These are phyloP conservation scores for Ditula angustiorana DNA, from an alignment of 2,888 invertebrate genomes.

Conservation along the genomic window DNA sequence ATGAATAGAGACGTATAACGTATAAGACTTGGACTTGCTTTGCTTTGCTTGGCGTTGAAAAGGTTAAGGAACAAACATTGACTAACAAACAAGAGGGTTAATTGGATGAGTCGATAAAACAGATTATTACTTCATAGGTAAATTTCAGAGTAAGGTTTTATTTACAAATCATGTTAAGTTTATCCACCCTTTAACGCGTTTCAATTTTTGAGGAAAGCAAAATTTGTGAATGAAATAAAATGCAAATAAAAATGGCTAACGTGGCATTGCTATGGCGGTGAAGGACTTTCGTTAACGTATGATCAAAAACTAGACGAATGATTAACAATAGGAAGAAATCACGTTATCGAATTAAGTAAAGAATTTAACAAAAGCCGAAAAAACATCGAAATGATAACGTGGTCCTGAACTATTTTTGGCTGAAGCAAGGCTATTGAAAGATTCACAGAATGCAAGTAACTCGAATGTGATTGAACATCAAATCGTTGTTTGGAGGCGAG, in stretches of 20 bases:
- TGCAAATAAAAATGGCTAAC: background rate
- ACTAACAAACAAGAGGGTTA: background rate
- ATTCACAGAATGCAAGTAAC: background rate
- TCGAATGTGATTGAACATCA: background rate
- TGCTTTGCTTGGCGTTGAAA: background rate
- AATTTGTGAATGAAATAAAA: no score
- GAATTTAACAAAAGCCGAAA: background rate
- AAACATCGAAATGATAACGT: background rate
- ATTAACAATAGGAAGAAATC: background rate
- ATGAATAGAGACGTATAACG: no score
- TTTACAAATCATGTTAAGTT: no score
- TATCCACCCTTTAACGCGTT: no score
- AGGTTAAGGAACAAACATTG: background rate
- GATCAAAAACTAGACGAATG: conserved; percentile 8
- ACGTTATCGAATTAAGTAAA: background rate
- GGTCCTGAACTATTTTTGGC: conserved; percentile 11
- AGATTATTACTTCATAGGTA: no score
- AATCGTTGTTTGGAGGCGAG: conserved; percentile 1
- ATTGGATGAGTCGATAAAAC: no score
- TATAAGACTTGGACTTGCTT: background rate
- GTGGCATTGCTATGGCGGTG: conserved; percentile 16
- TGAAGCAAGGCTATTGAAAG: conserved; percentile 5
- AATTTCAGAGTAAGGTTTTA: no score
- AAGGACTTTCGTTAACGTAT: conserved; percentile 14
- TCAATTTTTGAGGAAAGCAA: no score